Percentiles rank a stretch among this genome's conserved stretches.
These are phyloP conservation scores for Lepidurus packardi DNA, from an alignment of 1,140 invertebrate species.

Conservation along the genomic window DNA sequence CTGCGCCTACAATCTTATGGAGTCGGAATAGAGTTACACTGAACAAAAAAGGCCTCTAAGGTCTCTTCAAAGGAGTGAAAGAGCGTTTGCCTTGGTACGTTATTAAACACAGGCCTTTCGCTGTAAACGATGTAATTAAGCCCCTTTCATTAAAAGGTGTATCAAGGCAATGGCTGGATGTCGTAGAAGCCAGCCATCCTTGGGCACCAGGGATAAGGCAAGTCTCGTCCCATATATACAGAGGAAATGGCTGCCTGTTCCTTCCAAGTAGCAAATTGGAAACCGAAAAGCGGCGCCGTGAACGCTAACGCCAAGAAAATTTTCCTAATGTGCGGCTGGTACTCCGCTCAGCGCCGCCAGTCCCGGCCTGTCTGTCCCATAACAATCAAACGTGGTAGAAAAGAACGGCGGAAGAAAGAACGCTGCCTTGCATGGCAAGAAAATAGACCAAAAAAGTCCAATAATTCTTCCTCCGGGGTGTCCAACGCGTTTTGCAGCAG, in stretches of 20 bases:
- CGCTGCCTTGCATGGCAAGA: not conserved
- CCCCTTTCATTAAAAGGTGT: not conserved
- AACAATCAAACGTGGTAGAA: not conserved
- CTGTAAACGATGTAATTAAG: not conserved
- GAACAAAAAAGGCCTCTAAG: too few relatives aligned
- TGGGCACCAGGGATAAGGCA: not conserved
- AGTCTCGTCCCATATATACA: not conserved
- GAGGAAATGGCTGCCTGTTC: not conserved
- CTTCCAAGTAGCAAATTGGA: not conserved
- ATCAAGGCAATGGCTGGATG: not conserved
- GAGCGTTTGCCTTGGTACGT: not conserved
- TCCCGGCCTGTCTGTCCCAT: not conserved
- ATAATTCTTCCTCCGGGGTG: not conserved
- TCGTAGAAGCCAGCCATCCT: not conserved
- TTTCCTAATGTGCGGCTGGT: not conserved
- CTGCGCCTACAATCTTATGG: too few relatives aligned
- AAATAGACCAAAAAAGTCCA: not conserved
- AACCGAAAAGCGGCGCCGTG: not conserved
- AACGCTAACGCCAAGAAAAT: not conserved
- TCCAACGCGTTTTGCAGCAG: not conserved
- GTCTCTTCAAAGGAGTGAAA: not conserved
- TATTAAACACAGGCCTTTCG: not conserved
- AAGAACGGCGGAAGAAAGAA: not conserved
- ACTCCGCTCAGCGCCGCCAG: not conserved
- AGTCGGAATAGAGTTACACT: too few relatives aligned